Conservation (phyloP, 2,888 invertebrate genomes). For the Anagyrus pseudococci region DNA sequence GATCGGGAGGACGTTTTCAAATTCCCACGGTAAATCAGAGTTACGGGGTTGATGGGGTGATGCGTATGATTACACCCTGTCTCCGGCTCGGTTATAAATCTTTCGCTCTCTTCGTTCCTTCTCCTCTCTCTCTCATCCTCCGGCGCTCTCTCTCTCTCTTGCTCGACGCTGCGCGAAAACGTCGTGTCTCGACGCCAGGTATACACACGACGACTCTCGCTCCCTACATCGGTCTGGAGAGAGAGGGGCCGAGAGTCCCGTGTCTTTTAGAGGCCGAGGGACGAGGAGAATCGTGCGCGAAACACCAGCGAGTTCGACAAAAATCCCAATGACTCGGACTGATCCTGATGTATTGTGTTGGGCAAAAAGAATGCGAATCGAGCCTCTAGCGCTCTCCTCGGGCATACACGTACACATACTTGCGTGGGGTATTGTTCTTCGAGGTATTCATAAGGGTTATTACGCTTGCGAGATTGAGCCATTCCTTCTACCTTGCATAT, state of each 20-base stretch:
- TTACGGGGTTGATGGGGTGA: slow-evolving; percentile 60
- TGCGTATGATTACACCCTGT: slow-evolving; percentile 62
- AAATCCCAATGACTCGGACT: neutral
- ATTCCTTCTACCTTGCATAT: neutral
- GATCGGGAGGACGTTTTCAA: slow-evolving; percentile 52
- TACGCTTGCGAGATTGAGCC: neutral
- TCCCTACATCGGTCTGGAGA: too few relatives aligned
- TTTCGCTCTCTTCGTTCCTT: slow-evolving; percentile 30
- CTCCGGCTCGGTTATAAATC: slow-evolving; percentile 59
- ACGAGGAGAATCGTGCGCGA: too few relatives aligned
- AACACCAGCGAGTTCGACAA: neutral
- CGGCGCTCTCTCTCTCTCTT: slow-evolving; percentile 42
- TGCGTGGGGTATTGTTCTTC: neutral
- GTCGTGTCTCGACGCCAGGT: slow-evolving; percentile 24
- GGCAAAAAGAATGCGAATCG: neutral
- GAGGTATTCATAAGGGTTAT: neutral
- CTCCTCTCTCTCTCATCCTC: slow-evolving; percentile 44
- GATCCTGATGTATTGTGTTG: neutral
- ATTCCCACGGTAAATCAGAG: slow-evolving; percentile 62
- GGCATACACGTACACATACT: neutral
- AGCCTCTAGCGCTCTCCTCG: neutral
- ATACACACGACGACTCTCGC: neutral
- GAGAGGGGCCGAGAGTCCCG: too few relatives aligned
- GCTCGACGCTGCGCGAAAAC: slow-evolving; percentile 39
- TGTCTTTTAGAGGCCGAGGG: too few relatives aligned